Evolutionary conservation across 2,888 invertebrate species (phyloP).

Genomic region (Dastarcus helophoroides): DNA sequence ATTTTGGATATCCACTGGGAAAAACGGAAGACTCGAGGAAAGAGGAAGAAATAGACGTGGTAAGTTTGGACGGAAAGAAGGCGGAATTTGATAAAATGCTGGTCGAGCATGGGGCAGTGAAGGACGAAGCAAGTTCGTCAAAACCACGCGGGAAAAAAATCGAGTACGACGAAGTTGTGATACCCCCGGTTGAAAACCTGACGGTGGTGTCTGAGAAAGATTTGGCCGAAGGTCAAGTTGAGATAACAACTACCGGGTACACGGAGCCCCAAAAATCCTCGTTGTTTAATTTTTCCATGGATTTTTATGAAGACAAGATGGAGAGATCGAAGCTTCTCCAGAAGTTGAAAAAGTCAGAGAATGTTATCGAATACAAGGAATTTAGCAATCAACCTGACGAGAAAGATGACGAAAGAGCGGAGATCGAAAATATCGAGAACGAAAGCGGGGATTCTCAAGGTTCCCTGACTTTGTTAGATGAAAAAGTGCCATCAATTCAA

Average conservation of each 20-base stretch:
- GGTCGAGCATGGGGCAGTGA: no score
- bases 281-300: constrained; percentile 31
- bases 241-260: constrained; percentile 40
- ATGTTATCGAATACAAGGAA: constrained; percentile 7
- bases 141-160: no score
- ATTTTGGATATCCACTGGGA: no score
- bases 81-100: no score
- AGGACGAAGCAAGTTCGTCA: no score
- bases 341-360: constrained; percentile 5
- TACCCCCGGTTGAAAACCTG: constrained; percentile 42
- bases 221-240: constrained; percentile 37
- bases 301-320: constrained; percentile 26
- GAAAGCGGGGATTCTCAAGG: no score
- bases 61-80: constrained; percentile 5
- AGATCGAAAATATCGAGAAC: neutral
- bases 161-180: no score
- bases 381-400: constrained; percentile 5
- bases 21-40: neutral
- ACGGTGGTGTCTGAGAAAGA: constrained; percentile 39
- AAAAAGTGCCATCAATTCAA: constrained; percentile 1
- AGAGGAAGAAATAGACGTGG: neutral
- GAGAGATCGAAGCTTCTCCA: constrained; percentile 5
- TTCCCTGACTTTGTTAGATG: neutral
- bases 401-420: constrained; percentile 8
- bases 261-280: constrained; percentile 31